phyloP scores from a whole-genome alignment of 2,888 invertebrate species.

The Campoplex capitator region DNA sequence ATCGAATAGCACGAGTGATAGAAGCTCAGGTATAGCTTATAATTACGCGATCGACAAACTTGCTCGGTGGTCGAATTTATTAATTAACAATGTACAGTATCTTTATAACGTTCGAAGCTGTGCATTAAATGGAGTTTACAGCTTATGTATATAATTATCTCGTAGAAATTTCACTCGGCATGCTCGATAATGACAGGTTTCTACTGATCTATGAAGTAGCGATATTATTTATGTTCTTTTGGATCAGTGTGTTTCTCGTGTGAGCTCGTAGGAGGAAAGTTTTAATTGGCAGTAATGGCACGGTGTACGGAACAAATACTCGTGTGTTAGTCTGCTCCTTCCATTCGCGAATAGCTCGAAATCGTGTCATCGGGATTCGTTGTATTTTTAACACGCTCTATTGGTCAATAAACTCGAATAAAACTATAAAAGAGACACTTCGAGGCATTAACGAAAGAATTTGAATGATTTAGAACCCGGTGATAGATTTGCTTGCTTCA shows the following conservation, averaged over 20 bases:
- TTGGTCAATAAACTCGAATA: background rate
- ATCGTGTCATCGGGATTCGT: background rate
- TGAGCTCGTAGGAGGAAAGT: slow-evolving; percentile 9
- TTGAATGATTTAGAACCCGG: background rate
- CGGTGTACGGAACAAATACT: background rate
- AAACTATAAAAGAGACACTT: background rate
- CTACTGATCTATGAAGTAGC: slow-evolving; percentile 7
- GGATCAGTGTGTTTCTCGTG: background rate
- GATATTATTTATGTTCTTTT: slow-evolving; percentile 26
- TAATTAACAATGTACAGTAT: slow-evolving; percentile 3
- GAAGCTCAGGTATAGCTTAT: background rate
- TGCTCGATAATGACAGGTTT: slow-evolving; percentile 37
- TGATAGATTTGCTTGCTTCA: background rate
- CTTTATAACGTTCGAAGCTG: background rate
- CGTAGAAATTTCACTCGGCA: slow-evolving; percentile 21
- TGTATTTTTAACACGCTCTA: background rate
- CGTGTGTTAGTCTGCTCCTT: background rate
- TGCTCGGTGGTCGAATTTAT: background rate
- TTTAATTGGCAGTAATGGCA: background rate
- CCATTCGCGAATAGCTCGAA: slow-evolving; percentile 13
- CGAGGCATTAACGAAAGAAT: background rate
- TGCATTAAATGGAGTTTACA: background rate
- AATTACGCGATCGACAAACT: slow-evolving; percentile 32
- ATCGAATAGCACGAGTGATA: background rate
- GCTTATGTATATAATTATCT: background rate